Conservation (phyloP, 2,113 vertebrate species). For the Rissa tridactyla region DNA sequence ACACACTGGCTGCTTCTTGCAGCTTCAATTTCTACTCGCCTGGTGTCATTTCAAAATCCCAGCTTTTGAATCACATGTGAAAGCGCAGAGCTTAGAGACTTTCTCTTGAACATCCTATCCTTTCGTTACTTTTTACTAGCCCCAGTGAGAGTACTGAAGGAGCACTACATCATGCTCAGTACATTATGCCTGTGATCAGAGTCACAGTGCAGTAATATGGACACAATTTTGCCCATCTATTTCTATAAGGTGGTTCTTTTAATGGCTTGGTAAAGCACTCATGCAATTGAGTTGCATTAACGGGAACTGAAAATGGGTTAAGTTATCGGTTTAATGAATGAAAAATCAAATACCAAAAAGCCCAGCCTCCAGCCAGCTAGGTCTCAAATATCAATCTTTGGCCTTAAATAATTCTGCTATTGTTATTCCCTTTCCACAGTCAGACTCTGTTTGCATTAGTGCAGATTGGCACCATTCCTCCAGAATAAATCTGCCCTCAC, state of each 20-base stretch:
- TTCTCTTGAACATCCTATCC: neutral
- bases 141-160: neutral
- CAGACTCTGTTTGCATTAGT: neutral
- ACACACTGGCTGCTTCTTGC: neutral
- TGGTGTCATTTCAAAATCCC: neutral
- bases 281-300: neutral
- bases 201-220: neutral
- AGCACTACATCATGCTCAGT: neutral
- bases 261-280: neutral
- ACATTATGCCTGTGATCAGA: neutral
- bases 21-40: neutral
- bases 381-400: neutral
- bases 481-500: neutral
- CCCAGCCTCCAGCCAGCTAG: neutral
- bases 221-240: neutral
- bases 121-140: neutral
- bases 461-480: neutral
- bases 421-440: neutral
- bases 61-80: neutral
- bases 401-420: conserved; percentile 10
- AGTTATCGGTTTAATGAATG: neutral
- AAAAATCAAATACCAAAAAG: neutral
- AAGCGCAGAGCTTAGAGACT: neutral
- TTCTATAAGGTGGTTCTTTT: neutral
- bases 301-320: neutral